Base-by-base conservation (phyloP, 2,113 vertebrate genomes). In the Spea bombifrons region DNA sequence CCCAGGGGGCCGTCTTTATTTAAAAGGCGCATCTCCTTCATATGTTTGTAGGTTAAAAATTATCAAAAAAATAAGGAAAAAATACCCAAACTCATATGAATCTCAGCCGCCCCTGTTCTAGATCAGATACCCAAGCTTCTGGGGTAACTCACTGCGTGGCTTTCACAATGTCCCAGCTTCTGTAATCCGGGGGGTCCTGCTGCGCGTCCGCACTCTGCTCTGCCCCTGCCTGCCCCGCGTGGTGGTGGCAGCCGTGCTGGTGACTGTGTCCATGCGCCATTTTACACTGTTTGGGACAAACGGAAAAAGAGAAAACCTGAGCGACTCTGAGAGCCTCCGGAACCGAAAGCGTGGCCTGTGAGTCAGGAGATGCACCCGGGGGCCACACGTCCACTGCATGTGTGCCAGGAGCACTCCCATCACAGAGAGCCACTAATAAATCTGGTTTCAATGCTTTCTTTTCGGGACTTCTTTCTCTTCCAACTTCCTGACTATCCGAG, bases 161-260 rank as follows among this genome's bases (percentile, higher is more conserved):
- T 86, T 95, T 97, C 10, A 99, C 88, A 4, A 99, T 98, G 86
- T 97, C 96, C 89, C 93, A 99, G 80, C 89, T 95, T 87, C 91
- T 89, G 78, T 92, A 92, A 81, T 98, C 95, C 43, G 96, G 95
- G 81, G 88, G 80, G 59, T 88, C 75, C 0, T 92, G 89, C n/a
- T 90, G 81, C 0, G 88, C 92, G 0, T 91, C 87, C 7, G 81
- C 8, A 88, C 53, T 92, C 81, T 90, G 73, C 44, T 83, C 83
- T 69, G 83, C 83, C 1, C 81, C 70, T 76, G 1, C 83, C 79
- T 1, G 1, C 84, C 17, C 78, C 86, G 76, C 85, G n/a, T 91
- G 89, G 4, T 84, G 84, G 75, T 93, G 92, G 45, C 88, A 89
- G 7, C 91, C 91, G 44, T 88, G 85, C 75, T 93, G 92, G 17